These are phyloP conservation scores for Rhopalosiphum nymphaeae DNA, from an alignment of 2,888 invertebrate species.

Conservation along the genomic window DNA sequence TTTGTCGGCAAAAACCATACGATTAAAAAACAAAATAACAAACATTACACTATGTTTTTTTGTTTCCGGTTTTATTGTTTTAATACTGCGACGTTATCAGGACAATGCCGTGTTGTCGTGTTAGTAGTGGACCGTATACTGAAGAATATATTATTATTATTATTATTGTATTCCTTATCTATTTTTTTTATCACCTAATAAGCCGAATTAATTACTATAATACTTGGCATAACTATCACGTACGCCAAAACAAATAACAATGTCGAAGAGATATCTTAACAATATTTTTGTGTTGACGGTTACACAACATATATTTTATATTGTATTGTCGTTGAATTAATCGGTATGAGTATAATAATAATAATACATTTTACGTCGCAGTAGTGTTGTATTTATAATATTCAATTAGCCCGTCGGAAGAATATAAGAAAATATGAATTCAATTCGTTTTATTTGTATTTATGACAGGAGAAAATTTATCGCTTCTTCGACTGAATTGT, in stretches of 20 bases:
- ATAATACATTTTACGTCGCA: not conserved
- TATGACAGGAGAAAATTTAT: not conserved
- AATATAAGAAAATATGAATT: not conserved
- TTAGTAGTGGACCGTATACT: not conserved
- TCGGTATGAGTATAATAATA: not conserved
- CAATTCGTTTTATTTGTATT: not conserved
- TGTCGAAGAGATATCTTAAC: not conserved
- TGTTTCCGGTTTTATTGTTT: slow-evolving; percentile 24
- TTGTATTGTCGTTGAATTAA: not conserved
- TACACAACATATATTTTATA: not conserved
- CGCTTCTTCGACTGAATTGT: not conserved
- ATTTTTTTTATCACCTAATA: not conserved
- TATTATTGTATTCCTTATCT: not conserved
- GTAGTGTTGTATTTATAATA: not conserved
- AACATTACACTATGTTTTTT: not conserved
- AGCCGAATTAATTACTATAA: not conserved
- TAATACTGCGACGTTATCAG: not conserved
- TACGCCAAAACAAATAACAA: not conserved
- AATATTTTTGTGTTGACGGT: not conserved
- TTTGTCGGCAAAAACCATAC: not conserved
- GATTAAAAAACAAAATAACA: slow-evolving; percentile 7
- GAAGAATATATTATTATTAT: not conserved
- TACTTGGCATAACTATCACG: not conserved
- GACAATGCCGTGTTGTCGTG: not conserved
- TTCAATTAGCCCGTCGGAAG: not conserved